A percentile compares a stretch with the other conserved stretches of the same genome.
Conservation (phyloP, 2,888 invertebrate genomes). For the Muschampia plurimacula region DNA sequence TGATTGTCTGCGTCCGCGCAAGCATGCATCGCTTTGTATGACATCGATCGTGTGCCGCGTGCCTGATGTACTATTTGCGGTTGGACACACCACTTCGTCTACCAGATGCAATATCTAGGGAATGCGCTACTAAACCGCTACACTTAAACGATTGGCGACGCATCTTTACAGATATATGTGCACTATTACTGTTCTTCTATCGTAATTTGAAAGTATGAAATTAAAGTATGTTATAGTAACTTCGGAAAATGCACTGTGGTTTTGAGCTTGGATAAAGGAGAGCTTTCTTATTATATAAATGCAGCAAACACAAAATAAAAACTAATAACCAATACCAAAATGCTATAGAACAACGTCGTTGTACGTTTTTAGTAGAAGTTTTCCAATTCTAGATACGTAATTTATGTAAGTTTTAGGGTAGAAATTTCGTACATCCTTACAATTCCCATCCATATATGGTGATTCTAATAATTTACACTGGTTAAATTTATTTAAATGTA, state of each 20-base stretch:
- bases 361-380: no score
- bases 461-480: no score
- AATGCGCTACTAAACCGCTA: slow-evolving; percentile 28
- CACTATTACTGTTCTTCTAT: neutral
- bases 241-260: neutral
- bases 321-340: neutral
- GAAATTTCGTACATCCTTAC: no score
- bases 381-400: no score
- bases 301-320: neutral
- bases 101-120: slow-evolving; percentile 4
- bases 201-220: neutral
- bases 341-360: no score
- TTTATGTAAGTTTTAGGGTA: no score
- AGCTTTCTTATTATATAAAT: neutral
- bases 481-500: no score
- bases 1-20: slow-evolving; percentile 45
- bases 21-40: slow-evolving; percentile 47
- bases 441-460: no score
- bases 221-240: neutral
- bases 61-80: slow-evolving; percentile 73
- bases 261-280: neutral
- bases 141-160: slow-evolving; percentile 30
- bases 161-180: slow-evolving; percentile 24
- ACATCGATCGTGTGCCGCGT: slow-evolving; percentile 70
- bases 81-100: slow-evolving; percentile 55